Base-by-base conservation (phyloP, 30 jellyfish, hydroid and myxozoan genomes). In the Aurelia aurita region DNA sequence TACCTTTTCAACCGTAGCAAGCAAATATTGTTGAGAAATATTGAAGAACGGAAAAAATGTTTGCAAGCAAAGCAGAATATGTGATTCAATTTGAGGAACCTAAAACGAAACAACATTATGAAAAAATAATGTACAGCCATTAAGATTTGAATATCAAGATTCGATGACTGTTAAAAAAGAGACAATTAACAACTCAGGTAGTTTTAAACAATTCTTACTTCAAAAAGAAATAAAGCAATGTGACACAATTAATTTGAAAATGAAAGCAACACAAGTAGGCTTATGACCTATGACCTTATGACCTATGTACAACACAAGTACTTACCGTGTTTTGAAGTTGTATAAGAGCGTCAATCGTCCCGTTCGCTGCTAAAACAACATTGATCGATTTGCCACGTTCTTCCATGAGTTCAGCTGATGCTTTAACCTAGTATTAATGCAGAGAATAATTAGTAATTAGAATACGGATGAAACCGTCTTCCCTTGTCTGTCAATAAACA, bases 1-100 rank as follows among this genome's bases (percentile, higher is more conserved):
- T 80, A 89, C 97, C 90, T 80, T 62, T 65, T 89, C 89, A 16
- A 81, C 74, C 3, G 94, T 49, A n/a, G 94, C 64, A 18, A 77
- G 60, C 58, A 89, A 58, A 58, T 80, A 58, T 23, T 66, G 73
- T 46, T 80, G 93, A 20, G 97, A 89, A 10, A 62, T 69, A 32
- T 71, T 74, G 71, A 89, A 89, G 55, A 89, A 69, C 0, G 97
- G 94, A 65, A 89, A 80, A 43, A 89, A 79, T 39, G 97, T 85
- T 53, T 89, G 93, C 74, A 89, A 58, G 47, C 93, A 73, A 9
- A 35, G 43, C 25, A 89, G 46, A 60, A 80, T 72, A 8, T 32
- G 46, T 63, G 69, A 57, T 47, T 75, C 28, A 11, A 89, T 43
- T 39, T 66, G 86, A 8, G 91, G 97, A 2, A 72, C 60, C 97